phyloP scores from a whole-genome alignment of 2,797 vertebrate species.

The Gymnothorax reevesii region DNA sequence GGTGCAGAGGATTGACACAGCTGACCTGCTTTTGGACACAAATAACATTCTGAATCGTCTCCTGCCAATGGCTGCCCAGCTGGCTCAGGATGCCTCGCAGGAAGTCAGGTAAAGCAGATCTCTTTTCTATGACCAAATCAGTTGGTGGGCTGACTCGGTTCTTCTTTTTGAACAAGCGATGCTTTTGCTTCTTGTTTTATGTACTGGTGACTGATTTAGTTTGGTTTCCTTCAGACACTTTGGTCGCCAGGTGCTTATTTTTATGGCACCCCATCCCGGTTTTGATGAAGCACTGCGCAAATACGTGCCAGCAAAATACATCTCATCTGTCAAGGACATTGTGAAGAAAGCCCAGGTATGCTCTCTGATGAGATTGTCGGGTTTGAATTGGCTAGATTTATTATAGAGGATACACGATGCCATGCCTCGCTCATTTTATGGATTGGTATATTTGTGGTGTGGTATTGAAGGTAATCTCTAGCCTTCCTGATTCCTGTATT shows the following conservation, averaged over 20 bases:
- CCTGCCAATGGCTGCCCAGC: slow-evolving; percentile 78
- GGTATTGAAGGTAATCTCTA: not conserved
- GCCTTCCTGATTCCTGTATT: slow-evolving; percentile 18
- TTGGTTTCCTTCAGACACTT: slow-evolving; percentile 75
- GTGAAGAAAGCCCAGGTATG: slow-evolving; percentile 59
- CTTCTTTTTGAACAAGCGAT: not conserved
- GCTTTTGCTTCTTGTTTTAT: no score
- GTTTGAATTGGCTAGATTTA: not conserved
- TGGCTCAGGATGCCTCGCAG: slow-evolving; percentile 86
- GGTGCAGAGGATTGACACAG: slow-evolving; percentile 78
- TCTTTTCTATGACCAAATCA: not conserved
- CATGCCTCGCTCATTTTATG: no score
- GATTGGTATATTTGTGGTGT: not conserved
- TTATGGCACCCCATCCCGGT: slow-evolving; percentile 80
- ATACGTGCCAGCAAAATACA: slow-evolving; percentile 79
- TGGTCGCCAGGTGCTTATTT: slow-evolving; percentile 86
- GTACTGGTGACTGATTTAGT: not conserved
- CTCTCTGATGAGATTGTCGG: not conserved
- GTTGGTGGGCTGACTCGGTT: not conserved
- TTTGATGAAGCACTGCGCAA: slow-evolving; percentile 88
- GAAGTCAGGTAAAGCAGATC: slow-evolving; percentile 79
- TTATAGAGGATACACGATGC: not conserved
- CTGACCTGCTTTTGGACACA: slow-evolving; percentile 74
- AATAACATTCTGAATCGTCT: slow-evolving; percentile 80
- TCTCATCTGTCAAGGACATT: not conserved